phyloP scores from a whole-genome alignment of 1,140 invertebrate species.

The Dolichoris vasculosae region DNA sequence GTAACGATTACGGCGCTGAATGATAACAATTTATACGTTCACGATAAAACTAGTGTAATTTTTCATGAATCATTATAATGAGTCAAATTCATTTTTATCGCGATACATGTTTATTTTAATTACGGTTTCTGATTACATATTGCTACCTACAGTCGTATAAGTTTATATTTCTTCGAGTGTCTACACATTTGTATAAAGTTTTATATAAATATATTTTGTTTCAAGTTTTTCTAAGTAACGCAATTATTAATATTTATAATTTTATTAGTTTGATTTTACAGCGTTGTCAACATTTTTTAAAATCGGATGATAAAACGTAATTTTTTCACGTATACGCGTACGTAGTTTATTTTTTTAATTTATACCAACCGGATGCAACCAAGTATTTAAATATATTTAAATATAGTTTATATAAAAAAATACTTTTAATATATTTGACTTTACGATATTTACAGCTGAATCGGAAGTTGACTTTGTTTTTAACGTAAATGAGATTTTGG shows the following conservation, averaged over 20 bases:
- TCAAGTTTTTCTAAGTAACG: neutral
- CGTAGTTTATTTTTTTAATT: too few relatives aligned
- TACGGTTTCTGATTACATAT: neutral
- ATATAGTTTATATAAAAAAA: too few relatives aligned
- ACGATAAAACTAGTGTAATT: neutral
- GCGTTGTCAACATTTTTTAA: neutral
- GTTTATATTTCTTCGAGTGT: neutral
- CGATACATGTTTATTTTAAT: neutral
- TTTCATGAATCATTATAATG: neutral
- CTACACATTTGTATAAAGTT: neutral
- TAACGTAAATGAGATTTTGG: neutral
- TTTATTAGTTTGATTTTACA: too few relatives aligned
- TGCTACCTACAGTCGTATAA: neutral
- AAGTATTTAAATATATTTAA: too few relatives aligned
- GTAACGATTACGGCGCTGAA: neutral
- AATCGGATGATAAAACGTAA: neutral
- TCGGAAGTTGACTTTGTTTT: neutral
- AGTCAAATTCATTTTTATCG: neutral
- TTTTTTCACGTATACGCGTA: neutral
- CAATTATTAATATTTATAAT: neutral
- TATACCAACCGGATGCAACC: too few relatives aligned
- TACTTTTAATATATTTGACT: too few relatives aligned
- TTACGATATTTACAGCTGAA: too few relatives aligned
- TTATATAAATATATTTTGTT: neutral
- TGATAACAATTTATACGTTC: neutral